Percentiles rank a stretch among this genome's conserved stretches.
Evolutionary conservation across 1,140 invertebrate genomes (phyloP).

Genomic region (Anastatus disparis): DNA sequence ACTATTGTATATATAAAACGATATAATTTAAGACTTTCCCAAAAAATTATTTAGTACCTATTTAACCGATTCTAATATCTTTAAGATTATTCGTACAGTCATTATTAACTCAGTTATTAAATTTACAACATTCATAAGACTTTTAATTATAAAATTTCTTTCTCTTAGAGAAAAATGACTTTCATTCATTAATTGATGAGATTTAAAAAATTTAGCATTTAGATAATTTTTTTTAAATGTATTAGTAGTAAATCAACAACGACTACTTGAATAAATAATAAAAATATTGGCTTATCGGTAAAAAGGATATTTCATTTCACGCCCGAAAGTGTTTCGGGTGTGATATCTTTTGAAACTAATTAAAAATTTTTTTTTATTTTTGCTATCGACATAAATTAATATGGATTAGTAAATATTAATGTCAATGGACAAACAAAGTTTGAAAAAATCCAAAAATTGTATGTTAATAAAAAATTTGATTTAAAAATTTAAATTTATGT

Average conservation of each 20-base stretch:
- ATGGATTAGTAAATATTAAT: neutral
- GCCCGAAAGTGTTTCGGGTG: no score
- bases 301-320: no score
- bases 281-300: neutral
- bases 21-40: neutral
- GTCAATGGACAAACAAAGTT: neutral
- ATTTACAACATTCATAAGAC: neutral
- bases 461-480: neutral
- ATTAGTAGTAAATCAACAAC: neutral
- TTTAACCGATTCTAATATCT: neutral
- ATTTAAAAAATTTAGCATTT: neutral
- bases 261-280: neutral
- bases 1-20: neutral
- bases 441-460: neutral
- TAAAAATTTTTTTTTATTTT: neutral
- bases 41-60: neutral
- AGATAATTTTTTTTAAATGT: neutral
- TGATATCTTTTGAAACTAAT: neutral
- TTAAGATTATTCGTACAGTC: neutral
- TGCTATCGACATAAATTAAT: neutral
- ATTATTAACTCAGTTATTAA: neutral
- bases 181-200: neutral
- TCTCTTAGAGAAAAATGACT: neutral
- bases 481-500: no score
- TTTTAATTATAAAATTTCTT: neutral